These are phyloP conservation scores for Cichlasoma orientale DNA, from an alignment of 2,797 vertebrate species.

Conservation along the genomic window DNA sequence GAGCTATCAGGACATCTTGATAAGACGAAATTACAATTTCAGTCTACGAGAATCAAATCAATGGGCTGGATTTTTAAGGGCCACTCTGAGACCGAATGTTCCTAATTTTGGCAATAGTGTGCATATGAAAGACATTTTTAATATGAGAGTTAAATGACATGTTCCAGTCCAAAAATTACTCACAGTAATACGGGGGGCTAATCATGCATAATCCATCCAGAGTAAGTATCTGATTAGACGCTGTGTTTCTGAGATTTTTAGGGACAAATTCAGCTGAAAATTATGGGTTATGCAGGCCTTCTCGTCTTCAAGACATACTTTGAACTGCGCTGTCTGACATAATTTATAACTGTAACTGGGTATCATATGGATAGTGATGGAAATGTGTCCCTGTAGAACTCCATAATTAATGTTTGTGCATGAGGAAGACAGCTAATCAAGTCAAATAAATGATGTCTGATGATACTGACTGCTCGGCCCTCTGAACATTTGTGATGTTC, in stretches of 20 bases:
- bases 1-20: fast-evolving
- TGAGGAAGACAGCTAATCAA: neutral
- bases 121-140: neutral
- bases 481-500: neutral
- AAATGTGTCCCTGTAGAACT: neutral
- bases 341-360: neutral
- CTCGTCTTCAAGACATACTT: neutral
- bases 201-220: neutral
- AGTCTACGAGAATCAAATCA: neutral
- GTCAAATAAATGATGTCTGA: neutral
- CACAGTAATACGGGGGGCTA: too few relatives aligned
- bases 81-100: neutral
- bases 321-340: fast-evolving
- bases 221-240: neutral
- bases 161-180: too few relatives aligned
- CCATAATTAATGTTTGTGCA: neutral
- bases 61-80: neutral
- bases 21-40: neutral
- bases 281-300: too few relatives aligned
- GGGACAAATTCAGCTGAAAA: neutral
- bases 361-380: neutral
- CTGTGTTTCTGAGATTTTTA: neutral
- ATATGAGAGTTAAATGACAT: neutral
- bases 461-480: neutral
- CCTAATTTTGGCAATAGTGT: neutral